These are phyloP conservation scores for Mesorhabditis belari DNA, from an alignment of 2,888 invertebrate genomes.

Conservation along the genomic window DNA sequence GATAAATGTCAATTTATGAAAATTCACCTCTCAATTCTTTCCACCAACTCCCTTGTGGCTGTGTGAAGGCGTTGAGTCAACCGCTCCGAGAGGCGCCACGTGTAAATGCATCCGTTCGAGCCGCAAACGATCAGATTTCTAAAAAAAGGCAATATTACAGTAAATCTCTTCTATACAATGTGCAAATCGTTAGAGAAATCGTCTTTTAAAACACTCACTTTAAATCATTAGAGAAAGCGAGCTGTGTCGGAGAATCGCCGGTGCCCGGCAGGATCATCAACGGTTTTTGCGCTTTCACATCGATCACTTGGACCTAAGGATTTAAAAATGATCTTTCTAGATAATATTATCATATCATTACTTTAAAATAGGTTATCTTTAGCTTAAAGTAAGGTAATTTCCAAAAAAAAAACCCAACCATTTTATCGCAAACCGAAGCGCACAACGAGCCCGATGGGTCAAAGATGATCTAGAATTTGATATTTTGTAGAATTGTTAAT, in stretches of 20 bases:
- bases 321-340: not conserved
- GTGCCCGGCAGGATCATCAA: not conserved
- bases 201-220: not conserved
- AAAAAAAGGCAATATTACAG: not conserved
- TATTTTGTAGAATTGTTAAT: not conserved
- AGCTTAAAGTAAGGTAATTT: not conserved
- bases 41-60: not conserved
- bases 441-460: slow-evolving; percentile 13
- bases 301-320: not conserved
- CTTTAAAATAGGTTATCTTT: not conserved
- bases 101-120: not conserved
- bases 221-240: not conserved
- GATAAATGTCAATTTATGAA: too few species aligned
- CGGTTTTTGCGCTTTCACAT: not conserved
- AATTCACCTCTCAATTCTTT: not conserved
- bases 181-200: too few species aligned
- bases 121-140: not conserved
- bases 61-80: not conserved
- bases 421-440: slow-evolving; percentile 9
- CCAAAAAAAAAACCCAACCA: not conserved
- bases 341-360: not conserved
- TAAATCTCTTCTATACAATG: not conserved
- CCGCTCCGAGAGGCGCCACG: not conserved
- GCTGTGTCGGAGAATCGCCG: not conserved
- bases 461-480: not conserved